Conservation (phyloP, 2,888 invertebrate species). For the Pasiphila rectangulata region DNA sequence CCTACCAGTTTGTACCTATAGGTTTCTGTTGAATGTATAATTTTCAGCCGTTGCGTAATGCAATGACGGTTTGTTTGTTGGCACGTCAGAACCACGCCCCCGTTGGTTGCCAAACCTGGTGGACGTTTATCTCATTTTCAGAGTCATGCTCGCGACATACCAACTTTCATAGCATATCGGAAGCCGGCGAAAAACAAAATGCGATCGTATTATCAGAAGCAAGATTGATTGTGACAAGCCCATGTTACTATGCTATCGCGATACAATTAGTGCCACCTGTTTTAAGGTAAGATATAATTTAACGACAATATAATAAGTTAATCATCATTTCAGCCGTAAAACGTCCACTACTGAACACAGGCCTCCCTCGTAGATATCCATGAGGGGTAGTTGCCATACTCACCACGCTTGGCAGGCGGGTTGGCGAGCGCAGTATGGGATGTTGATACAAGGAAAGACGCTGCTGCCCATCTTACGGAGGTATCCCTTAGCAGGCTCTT, state of each 20-base stretch:
- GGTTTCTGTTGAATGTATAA: constrained; percentile 30
- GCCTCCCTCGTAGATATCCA: too few relatives aligned
- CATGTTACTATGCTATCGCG: constrained; percentile 8
- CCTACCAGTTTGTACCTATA: constrained; percentile 18
- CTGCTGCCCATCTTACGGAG: too few relatives aligned
- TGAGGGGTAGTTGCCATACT: too few relatives aligned
- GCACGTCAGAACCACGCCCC: constrained; percentile 70
- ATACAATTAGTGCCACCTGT: not conserved
- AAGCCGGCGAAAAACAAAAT: not conserved
- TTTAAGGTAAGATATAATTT: too few relatives aligned
- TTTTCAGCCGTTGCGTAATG: constrained; percentile 47
- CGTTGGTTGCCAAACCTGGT: constrained; percentile 48
- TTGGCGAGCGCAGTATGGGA: too few relatives aligned
- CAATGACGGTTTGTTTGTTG: constrained; percentile 43
- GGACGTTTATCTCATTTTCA: constrained; percentile 40
- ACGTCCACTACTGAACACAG: too few relatives aligned
- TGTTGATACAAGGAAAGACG: too few relatives aligned
- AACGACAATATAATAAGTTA: too few relatives aligned
- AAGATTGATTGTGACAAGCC: constrained; percentile 25
- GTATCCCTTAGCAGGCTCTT: too few relatives aligned
- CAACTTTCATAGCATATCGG: constrained; percentile 12
- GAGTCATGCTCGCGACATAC: constrained; percentile 23
- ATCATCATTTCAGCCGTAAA: too few relatives aligned
- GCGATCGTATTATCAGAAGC: constrained; percentile 19
- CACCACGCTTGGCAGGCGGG: too few relatives aligned